Evolutionary conservation across 2,113 vertebrate species (phyloP), one percentile per base, ranked within the genome.

Genomic region (Engystomops pustulosus): DNA sequence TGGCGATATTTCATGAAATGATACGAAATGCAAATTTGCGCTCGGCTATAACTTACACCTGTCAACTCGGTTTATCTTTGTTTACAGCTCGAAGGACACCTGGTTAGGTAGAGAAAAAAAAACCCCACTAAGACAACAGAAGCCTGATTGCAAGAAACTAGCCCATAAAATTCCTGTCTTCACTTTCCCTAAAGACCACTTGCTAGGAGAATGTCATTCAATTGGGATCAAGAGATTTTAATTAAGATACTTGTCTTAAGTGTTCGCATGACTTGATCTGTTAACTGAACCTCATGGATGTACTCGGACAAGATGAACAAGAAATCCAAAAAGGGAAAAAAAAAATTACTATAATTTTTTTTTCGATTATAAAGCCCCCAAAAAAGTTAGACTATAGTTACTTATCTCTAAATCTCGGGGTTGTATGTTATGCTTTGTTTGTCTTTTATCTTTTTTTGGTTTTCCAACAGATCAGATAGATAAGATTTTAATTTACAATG

Each of bases 231-330:
- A 69, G 74, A 69, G 74, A 84, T 84, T 78, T 84, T 78, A 84
- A 84, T 84, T 84, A 84, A 84, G 82, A 84, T 84, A 78, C 82
- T 78, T 84, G 82, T 78, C 82, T 84, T 68, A 84, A 70, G 74
- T 55, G 36, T 49, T 17, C 25, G 47, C 45, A 67, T 84, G 72
- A 32, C 34, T 78, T 14, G n/a, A 51, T 78, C 45, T 84, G 82
- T 84, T 38, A 65, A 69, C 60, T 45, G 45, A 69, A 70, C 45
- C 74, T 41, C 62, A 30, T 58, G 74, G 74, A 25, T 20, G 23
- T 53, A 18, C 60, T 65, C 9, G 20, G 23, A 17, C 30, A 38
- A 14, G 47, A n/a, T 55, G 12, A 58, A 58, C 44, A 23, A 55
- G 32, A 41, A 14, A 30, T 68, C 3, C 25, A 9, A 20, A 25